phyloP scores from a whole-genome alignment of 2,113 vertebrate species.

The Panthera tigris region DNA sequence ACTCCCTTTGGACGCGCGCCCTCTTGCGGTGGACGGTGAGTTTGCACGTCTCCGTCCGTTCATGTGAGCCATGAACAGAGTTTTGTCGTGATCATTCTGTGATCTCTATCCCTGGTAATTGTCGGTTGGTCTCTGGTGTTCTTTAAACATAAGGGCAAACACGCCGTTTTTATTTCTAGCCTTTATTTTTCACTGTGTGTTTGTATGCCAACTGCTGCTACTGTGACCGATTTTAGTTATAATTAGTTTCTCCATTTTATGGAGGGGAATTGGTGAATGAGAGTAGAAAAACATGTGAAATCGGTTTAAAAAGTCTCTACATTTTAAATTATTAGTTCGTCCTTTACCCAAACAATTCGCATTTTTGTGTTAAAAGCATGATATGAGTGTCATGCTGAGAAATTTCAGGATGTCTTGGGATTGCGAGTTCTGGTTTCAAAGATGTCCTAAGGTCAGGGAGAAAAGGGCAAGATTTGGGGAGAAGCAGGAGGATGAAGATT shows the following conservation, averaged over 20 bases:
- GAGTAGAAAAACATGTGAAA: slow-evolving; percentile 17
- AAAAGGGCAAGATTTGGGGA: not conserved
- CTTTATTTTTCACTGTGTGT: not conserved
- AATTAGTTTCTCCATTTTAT: slow-evolving; percentile 49
- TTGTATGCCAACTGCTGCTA: slow-evolving; percentile 41
- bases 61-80: not conserved
- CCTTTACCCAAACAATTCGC: not conserved
- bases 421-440: not conserved
- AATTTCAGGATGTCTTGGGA: not conserved
- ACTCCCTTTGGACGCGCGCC: slow-evolving; percentile 67
- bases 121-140: not conserved
- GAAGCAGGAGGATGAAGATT: not conserved
- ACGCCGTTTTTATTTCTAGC: slow-evolving; percentile 41
- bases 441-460: not conserved
- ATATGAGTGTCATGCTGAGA: not conserved
- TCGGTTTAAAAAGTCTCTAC: not conserved
- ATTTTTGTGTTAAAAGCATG: not conserved
- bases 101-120: not conserved
- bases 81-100: not conserved
- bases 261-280: slow-evolving; percentile 19
- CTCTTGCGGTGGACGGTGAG: slow-evolving; percentile 59
- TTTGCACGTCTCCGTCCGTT: not conserved
- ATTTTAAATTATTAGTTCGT: not conserved
- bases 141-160: not conserved
- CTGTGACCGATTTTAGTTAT: slow-evolving; percentile 8